phyloP scores from a whole-genome alignment of 2,113 vertebrate genomes.

The Pedionomus torquatus region DNA sequence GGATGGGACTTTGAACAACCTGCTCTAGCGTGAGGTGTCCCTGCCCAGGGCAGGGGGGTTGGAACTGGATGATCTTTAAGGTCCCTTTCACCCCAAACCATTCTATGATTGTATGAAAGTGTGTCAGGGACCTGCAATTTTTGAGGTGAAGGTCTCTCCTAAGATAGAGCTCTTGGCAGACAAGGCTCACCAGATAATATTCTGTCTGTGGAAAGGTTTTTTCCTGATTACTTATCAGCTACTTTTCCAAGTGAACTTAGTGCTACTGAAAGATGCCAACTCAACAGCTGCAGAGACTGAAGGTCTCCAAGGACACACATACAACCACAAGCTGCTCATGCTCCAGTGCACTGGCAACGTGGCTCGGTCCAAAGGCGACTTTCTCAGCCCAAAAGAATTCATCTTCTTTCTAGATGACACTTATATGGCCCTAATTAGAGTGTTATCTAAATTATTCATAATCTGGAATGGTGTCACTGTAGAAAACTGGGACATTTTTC shows the following conservation, averaged over 20 bases:
- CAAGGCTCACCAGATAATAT: neutral
- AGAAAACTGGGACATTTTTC: neutral
- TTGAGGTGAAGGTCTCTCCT: neutral
- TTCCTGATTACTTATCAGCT: neutral
- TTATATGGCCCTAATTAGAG: neutral
- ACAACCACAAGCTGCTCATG: neutral
- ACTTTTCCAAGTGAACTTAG: slow-evolving; percentile 9
- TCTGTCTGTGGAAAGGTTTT: neutral
- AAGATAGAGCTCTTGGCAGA: neutral
- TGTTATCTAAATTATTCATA: slow-evolving; percentile 9
- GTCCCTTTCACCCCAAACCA: no score
- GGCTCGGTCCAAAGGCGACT: slow-evolving; percentile 21
- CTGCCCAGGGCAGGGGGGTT: no score
- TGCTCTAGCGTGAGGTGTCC: no score
- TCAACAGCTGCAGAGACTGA: slow-evolving; percentile 11
- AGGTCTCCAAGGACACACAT: neutral
- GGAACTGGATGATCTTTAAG: no score
- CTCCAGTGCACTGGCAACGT: neutral
- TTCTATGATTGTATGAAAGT: neutral
- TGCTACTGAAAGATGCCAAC: neutral
- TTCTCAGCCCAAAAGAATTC: neutral
- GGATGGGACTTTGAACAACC: no score
- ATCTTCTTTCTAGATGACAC: neutral
- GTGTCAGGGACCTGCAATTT: neutral
- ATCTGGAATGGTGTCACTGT: neutral